Conservation (phyloP, 1,140 invertebrate species). For the Cydia strobilella region DNA sequence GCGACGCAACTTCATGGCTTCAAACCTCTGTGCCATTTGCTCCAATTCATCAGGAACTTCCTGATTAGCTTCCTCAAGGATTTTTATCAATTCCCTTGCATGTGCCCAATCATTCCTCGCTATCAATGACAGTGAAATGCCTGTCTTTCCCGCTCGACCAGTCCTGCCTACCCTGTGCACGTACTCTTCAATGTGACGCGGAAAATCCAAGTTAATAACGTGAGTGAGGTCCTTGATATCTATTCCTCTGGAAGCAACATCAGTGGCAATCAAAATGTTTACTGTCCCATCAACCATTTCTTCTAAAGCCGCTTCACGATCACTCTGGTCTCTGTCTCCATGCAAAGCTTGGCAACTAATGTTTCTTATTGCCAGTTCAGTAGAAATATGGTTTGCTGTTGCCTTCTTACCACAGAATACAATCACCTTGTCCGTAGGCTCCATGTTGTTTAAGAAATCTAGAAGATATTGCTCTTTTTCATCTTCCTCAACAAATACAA, state of each 20-base stretch:
- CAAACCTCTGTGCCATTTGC: slow-evolving; percentile 85
- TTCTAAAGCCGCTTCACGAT: slow-evolving; percentile 91
- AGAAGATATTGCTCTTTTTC: slow-evolving; percentile 78
- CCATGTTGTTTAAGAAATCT: slow-evolving; percentile 85
- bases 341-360: slow-evolving; percentile 90
- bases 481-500: slow-evolving; percentile 87
- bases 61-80: slow-evolving; percentile 88
- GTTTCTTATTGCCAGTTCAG: slow-evolving; percentile 86
- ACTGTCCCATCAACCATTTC: slow-evolving; percentile 89
- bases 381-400: slow-evolving; percentile 89
- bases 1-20: slow-evolving; percentile 82
- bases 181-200: slow-evolving; percentile 94
- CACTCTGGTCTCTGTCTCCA: slow-evolving; percentile 92
- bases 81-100: slow-evolving; percentile 90
- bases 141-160: slow-evolving; percentile 91
- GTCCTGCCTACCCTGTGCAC: slow-evolving; percentile 94
- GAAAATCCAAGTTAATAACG: slow-evolving; percentile 93
- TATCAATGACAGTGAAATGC: slow-evolving; percentile 90
- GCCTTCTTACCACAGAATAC: slow-evolving; percentile 93
- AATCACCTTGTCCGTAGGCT: slow-evolving; percentile 88
- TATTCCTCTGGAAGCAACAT: slow-evolving; percentile 94
- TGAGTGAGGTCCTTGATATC: slow-evolving; percentile 96
- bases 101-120: slow-evolving; percentile 90
- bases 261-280: slow-evolving; percentile 94
- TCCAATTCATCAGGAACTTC: slow-evolving; percentile 87